phyloP scores from a whole-genome alignment of 2,888 invertebrate species.

The Rhopalosiphum nymphaeae region DNA sequence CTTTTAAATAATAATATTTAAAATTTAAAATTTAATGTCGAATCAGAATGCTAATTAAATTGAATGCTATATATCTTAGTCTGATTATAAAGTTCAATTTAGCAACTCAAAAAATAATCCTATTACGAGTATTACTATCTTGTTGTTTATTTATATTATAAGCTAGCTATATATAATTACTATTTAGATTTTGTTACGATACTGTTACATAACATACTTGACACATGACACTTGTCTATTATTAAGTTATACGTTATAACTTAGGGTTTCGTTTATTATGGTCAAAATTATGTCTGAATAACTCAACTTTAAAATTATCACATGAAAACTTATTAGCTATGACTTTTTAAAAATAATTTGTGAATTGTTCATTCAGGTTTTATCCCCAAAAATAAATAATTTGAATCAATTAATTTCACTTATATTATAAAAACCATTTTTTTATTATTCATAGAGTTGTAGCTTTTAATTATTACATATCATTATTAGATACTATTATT shows the following conservation, averaged over 20 bases:
- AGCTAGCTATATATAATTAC: background rate
- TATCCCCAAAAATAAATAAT: background rate
- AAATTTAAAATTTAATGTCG: background rate
- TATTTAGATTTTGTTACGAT: background rate
- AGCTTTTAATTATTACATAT: background rate
- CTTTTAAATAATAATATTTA: background rate
- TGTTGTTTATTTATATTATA: background rate
- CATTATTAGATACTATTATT: background rate
- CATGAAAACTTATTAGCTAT: background rate
- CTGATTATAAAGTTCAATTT: background rate
- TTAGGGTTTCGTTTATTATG: slow-evolving; percentile 31
- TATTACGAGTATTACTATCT: background rate
- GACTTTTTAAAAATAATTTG: background rate
- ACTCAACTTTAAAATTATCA: background rate
- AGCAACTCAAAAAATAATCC: background rate
- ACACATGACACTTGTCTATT: background rate
- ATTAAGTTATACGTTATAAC: slow-evolving; percentile 14
- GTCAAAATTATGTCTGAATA: background rate
- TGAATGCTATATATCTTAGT: background rate
- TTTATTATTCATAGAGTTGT: background rate
- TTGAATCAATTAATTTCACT: background rate
- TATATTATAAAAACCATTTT: background rate
- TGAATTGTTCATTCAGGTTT: background rate
- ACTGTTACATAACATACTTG: background rate
- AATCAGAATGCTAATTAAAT: background rate